These are phyloP conservation scores for Triplophysa dalaica DNA, from an alignment of 2,113 vertebrate genomes.

Conservation along the genomic window DNA sequence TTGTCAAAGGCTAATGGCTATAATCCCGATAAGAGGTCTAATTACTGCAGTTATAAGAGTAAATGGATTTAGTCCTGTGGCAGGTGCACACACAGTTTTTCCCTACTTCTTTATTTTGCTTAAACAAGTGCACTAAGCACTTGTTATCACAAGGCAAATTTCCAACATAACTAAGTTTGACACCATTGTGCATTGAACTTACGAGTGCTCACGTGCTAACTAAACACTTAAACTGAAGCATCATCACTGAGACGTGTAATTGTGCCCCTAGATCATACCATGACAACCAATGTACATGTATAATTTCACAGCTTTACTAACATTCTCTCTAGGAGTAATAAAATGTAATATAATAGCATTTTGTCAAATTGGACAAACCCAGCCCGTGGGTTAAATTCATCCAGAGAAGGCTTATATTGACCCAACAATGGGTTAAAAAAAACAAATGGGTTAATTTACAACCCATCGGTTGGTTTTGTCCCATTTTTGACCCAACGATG, in stretches of 20 bases:
- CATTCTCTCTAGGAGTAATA: not conserved
- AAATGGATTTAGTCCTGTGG: constrained; percentile 41
- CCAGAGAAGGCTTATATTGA: no score
- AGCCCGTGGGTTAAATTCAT: no score
- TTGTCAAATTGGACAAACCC: no score
- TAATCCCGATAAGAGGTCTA: constrained; percentile 47
- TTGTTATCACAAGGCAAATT: not conserved
- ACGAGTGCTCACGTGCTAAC: not conserved
- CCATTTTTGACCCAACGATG: no score
- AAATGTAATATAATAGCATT: not conserved
- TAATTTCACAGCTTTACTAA: not conserved
- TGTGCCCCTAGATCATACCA: constrained; percentile 6
- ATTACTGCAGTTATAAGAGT: constrained; percentile 32
- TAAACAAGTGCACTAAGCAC: not conserved
- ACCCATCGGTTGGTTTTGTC: no score
- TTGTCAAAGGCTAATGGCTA: constrained; percentile 44
- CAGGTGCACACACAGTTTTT: constrained; percentile 15
- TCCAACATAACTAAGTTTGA: constrained; percentile 3
- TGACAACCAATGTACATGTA: not conserved
- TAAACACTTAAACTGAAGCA: constrained; percentile 32
- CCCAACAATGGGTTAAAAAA: no score
- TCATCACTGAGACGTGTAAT: constrained; percentile 15
- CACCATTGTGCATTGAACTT: not conserved
- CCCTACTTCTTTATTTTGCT: not conserved
- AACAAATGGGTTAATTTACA: no score